phyloP scores from a whole-genome alignment of 1,140 invertebrate genomes.

The Dreissena rostriformis region DNA sequence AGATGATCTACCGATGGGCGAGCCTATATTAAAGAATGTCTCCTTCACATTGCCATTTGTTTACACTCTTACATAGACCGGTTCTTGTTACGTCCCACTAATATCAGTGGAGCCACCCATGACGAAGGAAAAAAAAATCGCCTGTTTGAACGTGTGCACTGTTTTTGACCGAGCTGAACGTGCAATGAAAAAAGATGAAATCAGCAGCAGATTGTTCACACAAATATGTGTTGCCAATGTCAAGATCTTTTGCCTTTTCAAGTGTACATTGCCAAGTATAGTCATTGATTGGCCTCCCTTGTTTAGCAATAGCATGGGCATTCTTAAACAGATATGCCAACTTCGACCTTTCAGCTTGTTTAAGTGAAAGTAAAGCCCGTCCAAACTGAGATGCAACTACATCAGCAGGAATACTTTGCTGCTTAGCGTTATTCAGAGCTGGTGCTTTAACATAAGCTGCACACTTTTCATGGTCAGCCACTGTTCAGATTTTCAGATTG shows the following conservation, averaged over 20 bases:
- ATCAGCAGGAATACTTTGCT: not conserved
- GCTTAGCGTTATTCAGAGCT: too few relatives aligned
- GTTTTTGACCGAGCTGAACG: too few relatives aligned
- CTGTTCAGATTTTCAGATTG: too few relatives aligned
- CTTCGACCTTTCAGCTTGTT: not conserved
- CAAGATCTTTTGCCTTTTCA: not conserved
- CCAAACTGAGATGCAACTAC: not conserved
- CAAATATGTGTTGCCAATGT: too few relatives aligned
- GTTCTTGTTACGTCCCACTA: conserved; percentile 39
- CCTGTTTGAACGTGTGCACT: too few relatives aligned
- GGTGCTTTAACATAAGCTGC: too few relatives aligned
- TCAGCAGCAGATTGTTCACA: too few relatives aligned
- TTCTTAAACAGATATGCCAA: conserved; percentile 21
- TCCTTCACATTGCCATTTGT: not conserved
- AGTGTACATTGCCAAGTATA: conserved; percentile 33
- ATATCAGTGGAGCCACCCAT: conserved; percentile 47
- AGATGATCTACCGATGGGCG: not conserved
- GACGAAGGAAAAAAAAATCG: conserved; percentile 28
- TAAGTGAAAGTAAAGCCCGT: not conserved
- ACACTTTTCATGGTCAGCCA: too few relatives aligned
- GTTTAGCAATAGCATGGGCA: conserved; percentile 41
- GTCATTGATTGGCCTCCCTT: conserved; percentile 25
- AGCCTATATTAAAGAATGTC: not conserved
- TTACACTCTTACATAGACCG: conserved; percentile 26
- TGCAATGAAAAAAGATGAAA: not conserved